Evolutionary conservation across 2,888 invertebrate species (phyloP).

Genomic region (Conchocele bisecta): DNA sequence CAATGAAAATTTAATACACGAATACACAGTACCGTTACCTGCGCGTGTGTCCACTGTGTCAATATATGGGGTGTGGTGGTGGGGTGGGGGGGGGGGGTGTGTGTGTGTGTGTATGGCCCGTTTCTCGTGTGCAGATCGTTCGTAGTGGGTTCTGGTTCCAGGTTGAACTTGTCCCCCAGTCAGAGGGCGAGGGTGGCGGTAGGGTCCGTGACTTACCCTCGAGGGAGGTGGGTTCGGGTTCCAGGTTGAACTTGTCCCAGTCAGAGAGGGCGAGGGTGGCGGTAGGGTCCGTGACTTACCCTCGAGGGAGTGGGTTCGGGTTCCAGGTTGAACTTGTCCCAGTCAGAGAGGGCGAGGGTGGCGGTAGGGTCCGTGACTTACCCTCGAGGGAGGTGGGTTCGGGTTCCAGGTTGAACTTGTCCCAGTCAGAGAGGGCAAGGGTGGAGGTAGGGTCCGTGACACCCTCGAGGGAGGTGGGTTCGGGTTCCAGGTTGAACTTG

Average conservation of each 20-base stretch:
- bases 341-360: constrained; percentile 91
- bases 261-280: constrained; percentile 92
- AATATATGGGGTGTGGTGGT: too few species aligned
- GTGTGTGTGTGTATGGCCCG: too few species aligned
- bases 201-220: constrained; percentile 37
- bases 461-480: constrained; percentile 61
- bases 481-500: constrained; percentile 83
- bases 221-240: constrained; percentile 57
- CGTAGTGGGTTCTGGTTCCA: too few species aligned
- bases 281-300: too few species aligned
- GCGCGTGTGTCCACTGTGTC: too few species aligned
- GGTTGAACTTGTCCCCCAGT: neutral
- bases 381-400: constrained; percentile 61
- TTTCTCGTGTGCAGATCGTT: too few species aligned
- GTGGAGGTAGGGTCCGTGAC: too few species aligned
- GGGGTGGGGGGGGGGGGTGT: constrained; percentile 88
- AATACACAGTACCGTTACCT: too few species aligned
- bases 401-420: constrained; percentile 84
- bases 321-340: constrained; percentile 85
- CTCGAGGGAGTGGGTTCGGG: constrained; percentile 58
- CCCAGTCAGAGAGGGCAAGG: constrained; percentile 90
- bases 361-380: too few species aligned
- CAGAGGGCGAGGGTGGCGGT: neutral
- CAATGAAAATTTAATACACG: too few species aligned
- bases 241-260: constrained; percentile 86